A percentile compares a stretch with the other conserved stretches of the same genome.
phyloP scores from a whole-genome alignment of 2,797 vertebrate genomes.

The Molossus molossus region DNA sequence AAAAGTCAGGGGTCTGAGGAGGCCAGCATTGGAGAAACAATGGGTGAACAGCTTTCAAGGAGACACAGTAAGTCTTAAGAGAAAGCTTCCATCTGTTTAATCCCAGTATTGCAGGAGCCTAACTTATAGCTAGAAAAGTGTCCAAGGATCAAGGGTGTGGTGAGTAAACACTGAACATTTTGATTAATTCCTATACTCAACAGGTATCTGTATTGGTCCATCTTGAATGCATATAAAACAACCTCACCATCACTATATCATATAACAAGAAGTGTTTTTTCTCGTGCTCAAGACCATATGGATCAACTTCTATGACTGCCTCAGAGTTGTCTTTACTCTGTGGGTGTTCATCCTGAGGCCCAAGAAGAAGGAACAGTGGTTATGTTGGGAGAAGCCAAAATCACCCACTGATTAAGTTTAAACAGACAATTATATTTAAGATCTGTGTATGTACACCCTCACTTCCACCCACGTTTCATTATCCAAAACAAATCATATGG shows the following conservation, averaged over 20 bases:
- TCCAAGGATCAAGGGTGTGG: background rate
- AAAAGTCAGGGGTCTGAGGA: background rate
- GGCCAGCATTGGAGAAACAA: background rate
- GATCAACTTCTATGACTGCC: background rate
- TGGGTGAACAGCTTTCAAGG: background rate
- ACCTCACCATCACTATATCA: background rate
- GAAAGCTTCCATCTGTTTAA: background rate
- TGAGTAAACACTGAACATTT: background rate
- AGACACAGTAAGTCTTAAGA: constrained; percentile 1
- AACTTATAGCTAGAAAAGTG: background rate
- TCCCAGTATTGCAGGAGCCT: background rate
- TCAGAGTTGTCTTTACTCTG: background rate
- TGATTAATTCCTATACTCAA: background rate
- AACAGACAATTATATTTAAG: constrained; percentile 41
- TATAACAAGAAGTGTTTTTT: background rate
- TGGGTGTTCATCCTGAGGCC: background rate
- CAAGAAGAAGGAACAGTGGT: background rate
- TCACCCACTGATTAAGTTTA: constrained; percentile 8
- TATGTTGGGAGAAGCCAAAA: background rate
- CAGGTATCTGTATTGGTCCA: background rate
- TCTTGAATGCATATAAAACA: background rate
- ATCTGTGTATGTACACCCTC: background rate
- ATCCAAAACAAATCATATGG: background rate
- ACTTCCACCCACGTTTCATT: background rate
- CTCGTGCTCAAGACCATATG: background rate